These are phyloP conservation scores for Sander vitreus DNA, from an alignment of 2,113 vertebrate genomes.

Conservation along the genomic window DNA sequence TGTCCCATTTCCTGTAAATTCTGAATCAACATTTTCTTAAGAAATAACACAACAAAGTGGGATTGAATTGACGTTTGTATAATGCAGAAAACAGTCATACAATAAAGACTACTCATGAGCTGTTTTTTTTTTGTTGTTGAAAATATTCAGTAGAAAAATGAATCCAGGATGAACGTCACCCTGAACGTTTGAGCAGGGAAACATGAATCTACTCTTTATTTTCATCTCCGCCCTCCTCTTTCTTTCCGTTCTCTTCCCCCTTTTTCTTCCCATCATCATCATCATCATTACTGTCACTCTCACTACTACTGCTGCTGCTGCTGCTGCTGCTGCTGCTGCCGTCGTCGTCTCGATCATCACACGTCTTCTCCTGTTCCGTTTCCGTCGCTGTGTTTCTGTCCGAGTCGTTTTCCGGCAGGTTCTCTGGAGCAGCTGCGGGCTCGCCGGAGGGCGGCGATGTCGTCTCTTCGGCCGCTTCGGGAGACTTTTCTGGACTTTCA, in stretches of 20 bases:
- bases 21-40: conserved; percentile 17
- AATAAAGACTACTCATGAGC: conserved; percentile 43
- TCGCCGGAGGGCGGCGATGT: conserved; percentile 24
- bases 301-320: conserved; percentile 58
- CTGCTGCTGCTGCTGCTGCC: conserved; percentile 61
- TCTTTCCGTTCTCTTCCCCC: conserved; percentile 19
- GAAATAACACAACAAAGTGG: conserved; percentile 9
- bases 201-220: conserved; percentile 42
- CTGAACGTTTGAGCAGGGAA: background rate
- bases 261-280: conserved; percentile 30
- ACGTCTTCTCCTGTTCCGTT: background rate
- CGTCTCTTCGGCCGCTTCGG: conserved; percentile 65
- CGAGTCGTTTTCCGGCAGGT: background rate
- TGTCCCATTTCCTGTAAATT: conserved; percentile 39
- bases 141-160: conserved; percentile 42
- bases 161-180: background rate
- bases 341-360: conserved; percentile 57
- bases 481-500: background rate
- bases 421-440: background rate
- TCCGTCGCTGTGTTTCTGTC: conserved; percentile 1
- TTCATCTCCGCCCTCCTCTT: conserved; percentile 26
- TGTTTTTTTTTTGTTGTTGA: background rate
- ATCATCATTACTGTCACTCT: conserved; percentile 27
- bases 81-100: conserved; percentile 25
- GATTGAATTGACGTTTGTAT: conserved; percentile 14